Evolutionary conservation across 2,888 invertebrate species (phyloP).

Genomic region (Cephus spinipes): DNA sequence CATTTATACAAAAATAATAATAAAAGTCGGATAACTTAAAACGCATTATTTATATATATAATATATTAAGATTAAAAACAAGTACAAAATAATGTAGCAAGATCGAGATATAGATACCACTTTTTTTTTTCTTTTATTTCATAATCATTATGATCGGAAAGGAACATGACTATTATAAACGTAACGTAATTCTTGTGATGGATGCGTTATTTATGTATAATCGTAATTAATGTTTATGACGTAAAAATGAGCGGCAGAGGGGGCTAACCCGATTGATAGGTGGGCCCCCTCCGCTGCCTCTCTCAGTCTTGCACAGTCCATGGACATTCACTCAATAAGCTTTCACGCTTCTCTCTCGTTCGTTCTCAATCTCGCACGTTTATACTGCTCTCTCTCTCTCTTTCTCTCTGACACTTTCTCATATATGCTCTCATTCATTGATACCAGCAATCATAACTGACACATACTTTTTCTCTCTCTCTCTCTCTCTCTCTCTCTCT

Average conservation of each 20-base stretch:
- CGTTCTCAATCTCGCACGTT: background rate
- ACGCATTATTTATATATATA: slow-evolving; percentile 53
- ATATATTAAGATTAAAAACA: slow-evolving; percentile 55
- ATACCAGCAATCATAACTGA: background rate
- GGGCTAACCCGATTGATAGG: slow-evolving; percentile 50
- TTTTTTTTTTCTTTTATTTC: slow-evolving; percentile 11
- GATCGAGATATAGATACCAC: slow-evolving; percentile 49
- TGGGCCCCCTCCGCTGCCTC: slow-evolving; percentile 54
- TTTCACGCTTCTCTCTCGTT: background rate
- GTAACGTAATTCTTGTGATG: slow-evolving; percentile 53
- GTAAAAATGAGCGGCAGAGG: slow-evolving; percentile 59
- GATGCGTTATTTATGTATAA: slow-evolving; percentile 54
- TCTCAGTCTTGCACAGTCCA: slow-evolving; percentile 61
- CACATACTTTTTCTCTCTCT: slow-evolving; percentile 2
- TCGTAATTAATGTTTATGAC: slow-evolving; percentile 58
- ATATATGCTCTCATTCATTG: slow-evolving; percentile 10
- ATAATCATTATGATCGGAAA: slow-evolving; percentile 48
- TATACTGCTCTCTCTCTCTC: slow-evolving; percentile 27
- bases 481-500: slow-evolving; percentile 14
- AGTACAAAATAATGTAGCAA: slow-evolving; percentile 62
- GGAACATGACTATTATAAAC: slow-evolving; percentile 59
- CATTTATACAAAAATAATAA: slow-evolving; percentile 66
- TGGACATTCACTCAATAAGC: slow-evolving; percentile 39
- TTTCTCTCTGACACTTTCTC: slow-evolving; percentile 25
- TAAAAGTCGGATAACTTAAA: slow-evolving; percentile 56